These are phyloP conservation scores for Lipotes vexillifer DNA, from an alignment of 2,113 vertebrate genomes.

Conservation along the genomic window DNA sequence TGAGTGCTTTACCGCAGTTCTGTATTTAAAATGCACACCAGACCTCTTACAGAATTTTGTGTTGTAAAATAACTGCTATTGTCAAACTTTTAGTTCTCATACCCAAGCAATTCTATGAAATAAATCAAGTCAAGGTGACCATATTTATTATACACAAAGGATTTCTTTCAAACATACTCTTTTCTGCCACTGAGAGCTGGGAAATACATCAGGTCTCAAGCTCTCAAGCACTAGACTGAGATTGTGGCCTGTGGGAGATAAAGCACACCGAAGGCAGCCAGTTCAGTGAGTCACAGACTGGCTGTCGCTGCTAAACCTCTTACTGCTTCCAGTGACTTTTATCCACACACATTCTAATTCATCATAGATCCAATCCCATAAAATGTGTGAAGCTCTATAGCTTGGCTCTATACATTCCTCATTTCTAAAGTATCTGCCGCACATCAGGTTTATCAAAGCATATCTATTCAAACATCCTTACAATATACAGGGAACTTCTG, in stretches of 20 bases:
- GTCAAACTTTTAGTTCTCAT: neutral
- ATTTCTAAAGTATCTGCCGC: neutral
- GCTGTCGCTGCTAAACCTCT: neutral
- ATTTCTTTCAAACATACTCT: neutral
- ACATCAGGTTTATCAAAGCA: neutral
- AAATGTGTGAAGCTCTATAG: neutral
- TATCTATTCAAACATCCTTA: neutral
- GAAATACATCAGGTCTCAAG: neutral
- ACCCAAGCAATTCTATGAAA: neutral
- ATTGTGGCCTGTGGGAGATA: neutral
- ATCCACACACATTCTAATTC: constrained; percentile 42
- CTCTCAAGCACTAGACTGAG: neutral
- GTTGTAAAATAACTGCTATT: neutral
- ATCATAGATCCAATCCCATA: neutral
- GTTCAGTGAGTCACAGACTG: neutral
- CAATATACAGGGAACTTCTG: neutral
- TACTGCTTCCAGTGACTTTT: constrained; percentile 28
- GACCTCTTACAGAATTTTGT: neutral
- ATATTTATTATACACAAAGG: neutral
- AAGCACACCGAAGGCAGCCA: neutral
- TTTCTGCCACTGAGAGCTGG: neutral
- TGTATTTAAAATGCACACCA: neutral
- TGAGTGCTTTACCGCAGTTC: neutral
- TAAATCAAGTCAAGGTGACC: neutral
- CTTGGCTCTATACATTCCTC: neutral